Percentiles rank a stretch among this genome's conserved stretches.
Evolutionary conservation across 2,113 vertebrate genomes (phyloP).

Genomic region (Sclerurus mexicanus): DNA sequence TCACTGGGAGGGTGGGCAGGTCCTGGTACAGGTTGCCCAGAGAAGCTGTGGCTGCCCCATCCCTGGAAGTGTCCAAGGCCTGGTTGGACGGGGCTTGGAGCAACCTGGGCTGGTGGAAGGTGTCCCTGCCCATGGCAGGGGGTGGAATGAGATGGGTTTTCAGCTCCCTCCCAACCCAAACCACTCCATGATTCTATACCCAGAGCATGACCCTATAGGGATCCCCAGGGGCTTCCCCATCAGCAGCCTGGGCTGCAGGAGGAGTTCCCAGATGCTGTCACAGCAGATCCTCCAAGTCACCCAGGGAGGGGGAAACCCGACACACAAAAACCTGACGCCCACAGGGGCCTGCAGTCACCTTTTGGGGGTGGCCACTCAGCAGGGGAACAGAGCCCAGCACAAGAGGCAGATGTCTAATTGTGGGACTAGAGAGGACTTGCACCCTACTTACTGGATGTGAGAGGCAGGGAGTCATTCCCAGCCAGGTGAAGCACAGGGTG

Average conservation of each 20-base stretch:
- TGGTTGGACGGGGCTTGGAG: neutral
- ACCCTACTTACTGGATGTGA: rapidly evolving
- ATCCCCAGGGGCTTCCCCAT: rapidly evolving
- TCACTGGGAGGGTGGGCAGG: neutral
- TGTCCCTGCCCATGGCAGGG: neutral
- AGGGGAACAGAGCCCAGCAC: neutral
- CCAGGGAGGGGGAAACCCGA: neutral
- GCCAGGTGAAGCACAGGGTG: neutral
- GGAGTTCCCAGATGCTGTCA: neutral
- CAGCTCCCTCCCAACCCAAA: neutral
- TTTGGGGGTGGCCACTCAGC: neutral
- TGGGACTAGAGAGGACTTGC: neutral
- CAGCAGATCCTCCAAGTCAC: neutral
- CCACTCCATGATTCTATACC: neutral
- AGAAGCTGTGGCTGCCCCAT: neutral
- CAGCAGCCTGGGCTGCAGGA: neutral
- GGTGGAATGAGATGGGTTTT: neutral
- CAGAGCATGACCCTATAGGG: rapidly evolving
- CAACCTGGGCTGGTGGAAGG: rapidly evolving
- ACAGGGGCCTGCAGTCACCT: rapidly evolving
- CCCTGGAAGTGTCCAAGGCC: neutral
- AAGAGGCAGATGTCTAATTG: neutral
- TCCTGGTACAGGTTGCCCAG: neutral
- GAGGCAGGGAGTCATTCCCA: neutral
- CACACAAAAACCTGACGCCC: neutral